Evolutionary conservation across 2,113 vertebrate species (phyloP).

Genomic region (Todiramphus chloris): DNA sequence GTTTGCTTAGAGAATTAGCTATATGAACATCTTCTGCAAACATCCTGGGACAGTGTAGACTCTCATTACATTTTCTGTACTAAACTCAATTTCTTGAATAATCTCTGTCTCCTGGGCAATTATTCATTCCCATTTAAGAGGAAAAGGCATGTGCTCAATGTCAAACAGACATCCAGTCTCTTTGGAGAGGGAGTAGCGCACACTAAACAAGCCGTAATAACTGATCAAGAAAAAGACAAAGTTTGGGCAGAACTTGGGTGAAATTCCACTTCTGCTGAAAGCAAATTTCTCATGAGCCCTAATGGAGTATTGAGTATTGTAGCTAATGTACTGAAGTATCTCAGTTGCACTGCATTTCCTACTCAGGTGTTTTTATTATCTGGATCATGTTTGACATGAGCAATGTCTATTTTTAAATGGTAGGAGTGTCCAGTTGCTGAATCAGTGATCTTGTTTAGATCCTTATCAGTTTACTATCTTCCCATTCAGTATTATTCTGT

Average conservation of each 20-base stretch:
- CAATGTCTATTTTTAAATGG: neutral
- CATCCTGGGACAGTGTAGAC: neutral
- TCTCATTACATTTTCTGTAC: slow-evolving; percentile 16
- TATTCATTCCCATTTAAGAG: slow-evolving; percentile 25
- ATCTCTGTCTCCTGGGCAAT: neutral
- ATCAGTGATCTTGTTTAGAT: neutral
- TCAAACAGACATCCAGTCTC: neutral
- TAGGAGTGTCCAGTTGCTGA: neutral
- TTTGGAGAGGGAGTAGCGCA: neutral
- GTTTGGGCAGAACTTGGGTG: neutral
- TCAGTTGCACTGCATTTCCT: neutral
- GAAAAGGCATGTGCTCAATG: neutral
- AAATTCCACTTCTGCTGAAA: neutral
- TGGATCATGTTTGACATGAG: neutral
- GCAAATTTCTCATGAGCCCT: neutral
- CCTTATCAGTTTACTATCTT: neutral
- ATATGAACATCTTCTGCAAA: neutral
- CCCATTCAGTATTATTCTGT: neutral
- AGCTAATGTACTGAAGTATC: neutral
- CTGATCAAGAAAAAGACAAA: neutral
- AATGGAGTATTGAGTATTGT: neutral
- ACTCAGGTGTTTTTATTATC: neutral
- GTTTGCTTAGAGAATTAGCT: slow-evolving; percentile 22
- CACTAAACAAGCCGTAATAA: neutral
- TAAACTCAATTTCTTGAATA: slow-evolving; percentile 9